phyloP scores from a whole-genome alignment of 2,888 invertebrate species.

The Pyrrhosoma nymphula region DNA sequence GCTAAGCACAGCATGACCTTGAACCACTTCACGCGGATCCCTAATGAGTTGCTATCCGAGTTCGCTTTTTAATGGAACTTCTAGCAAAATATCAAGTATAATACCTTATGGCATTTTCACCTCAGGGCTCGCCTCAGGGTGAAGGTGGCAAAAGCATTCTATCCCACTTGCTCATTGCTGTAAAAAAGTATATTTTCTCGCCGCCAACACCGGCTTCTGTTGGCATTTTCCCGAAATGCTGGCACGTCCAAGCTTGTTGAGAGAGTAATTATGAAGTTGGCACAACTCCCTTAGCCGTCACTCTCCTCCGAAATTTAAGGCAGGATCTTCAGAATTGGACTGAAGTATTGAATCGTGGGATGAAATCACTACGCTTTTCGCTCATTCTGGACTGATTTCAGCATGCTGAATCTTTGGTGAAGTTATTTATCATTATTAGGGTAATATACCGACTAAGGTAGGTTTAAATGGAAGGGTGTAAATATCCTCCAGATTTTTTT shows the following conservation, averaged over 20 bases:
- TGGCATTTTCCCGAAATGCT: not conserved
- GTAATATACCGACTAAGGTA: too few relatives aligned
- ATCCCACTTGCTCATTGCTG: not conserved
- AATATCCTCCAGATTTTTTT: too few relatives aligned
- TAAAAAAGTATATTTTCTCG: not conserved
- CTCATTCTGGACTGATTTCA: not conserved
- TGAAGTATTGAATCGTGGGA: not conserved
- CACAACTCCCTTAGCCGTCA: not conserved
- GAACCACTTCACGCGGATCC: not conserved
- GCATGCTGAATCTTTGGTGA: too few relatives aligned
- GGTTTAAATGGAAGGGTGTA: too few relatives aligned
- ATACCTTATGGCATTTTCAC: not conserved
- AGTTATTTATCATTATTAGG: too few relatives aligned
- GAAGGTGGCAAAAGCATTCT: not conserved
- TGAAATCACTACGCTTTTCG: not conserved
- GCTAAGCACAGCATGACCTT: not conserved
- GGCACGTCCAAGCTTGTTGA: not conserved
- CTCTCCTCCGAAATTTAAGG: not conserved
- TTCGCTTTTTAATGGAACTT: not conserved
- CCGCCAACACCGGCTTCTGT: not conserved
- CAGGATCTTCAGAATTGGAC: not conserved
- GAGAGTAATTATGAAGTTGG: not conserved
- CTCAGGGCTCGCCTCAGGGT: not conserved
- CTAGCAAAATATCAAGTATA: not conserved
- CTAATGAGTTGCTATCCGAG: not conserved